phyloP scores from a whole-genome alignment of 2,797 vertebrate species.

The Cuniculus paca region DNA sequence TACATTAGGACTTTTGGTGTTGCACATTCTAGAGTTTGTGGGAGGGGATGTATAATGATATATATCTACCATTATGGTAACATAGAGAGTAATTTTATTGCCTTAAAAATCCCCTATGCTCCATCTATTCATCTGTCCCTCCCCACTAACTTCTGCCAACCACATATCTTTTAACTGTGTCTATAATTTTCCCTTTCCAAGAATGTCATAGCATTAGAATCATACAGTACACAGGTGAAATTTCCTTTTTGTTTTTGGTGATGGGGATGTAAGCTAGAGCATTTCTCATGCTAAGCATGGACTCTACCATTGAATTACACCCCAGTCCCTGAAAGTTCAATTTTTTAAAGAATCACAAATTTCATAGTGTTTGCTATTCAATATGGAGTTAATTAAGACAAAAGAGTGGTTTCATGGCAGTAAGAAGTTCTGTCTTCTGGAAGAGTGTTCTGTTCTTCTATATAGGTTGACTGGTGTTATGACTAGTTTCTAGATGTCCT shows the following conservation, averaged over 20 bases:
- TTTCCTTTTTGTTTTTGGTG: neutral
- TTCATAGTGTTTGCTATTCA: neutral
- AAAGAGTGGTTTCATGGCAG: neutral
- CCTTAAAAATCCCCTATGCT: neutral
- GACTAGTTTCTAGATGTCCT: neutral
- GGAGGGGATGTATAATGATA: neutral
- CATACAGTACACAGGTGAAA: no score
- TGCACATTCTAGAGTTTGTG: neutral
- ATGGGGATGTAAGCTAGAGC: neutral
- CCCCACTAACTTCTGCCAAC: neutral
- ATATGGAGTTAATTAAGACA: neutral
- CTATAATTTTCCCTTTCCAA: neutral
- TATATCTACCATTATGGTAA: neutral
- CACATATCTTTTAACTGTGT: neutral
- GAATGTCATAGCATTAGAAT: neutral
- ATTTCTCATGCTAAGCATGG: neutral
- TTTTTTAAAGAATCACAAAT: neutral
- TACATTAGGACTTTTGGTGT: neutral
- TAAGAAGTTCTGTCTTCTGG: neutral
- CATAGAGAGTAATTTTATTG: neutral
- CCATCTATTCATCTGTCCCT: neutral
- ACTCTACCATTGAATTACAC: neutral
- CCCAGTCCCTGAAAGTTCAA: neutral
- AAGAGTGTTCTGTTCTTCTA: neutral
- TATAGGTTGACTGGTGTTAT: neutral